Base-by-base conservation (phyloP, 2,113 vertebrate species). In the Plestiodon gilberti region DNA sequence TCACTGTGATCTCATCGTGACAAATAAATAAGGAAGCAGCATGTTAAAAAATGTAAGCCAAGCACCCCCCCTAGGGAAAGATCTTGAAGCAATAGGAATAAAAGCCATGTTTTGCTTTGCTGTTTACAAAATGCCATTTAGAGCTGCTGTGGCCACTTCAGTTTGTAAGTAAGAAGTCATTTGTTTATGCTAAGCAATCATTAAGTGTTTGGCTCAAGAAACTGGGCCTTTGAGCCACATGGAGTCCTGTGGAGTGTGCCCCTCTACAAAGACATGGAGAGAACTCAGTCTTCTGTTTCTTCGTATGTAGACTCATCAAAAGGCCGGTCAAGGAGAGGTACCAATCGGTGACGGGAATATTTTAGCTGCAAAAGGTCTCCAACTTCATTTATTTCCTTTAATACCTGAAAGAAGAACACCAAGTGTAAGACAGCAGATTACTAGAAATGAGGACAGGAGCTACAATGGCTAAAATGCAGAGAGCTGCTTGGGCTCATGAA, bases 291-390 rank as follows among this genome's bases (percentile, higher is more conserved):
- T 95, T 98, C 97, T 33, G 96, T 97, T 90, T 98, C 98, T 94
- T 98, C 98, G 6, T 98, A 97, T 0, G 97, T 97, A n/a, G 97
- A 98, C 94, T 99, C 98, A 0, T 98, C 98, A 61, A 98, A 97
- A 1, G 96, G 97, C 92, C 97, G 97, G 84, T 97, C 97, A 85
- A 98, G 93, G 4, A 98, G 96, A 57, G 97, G 97, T 33, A 97
- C 95, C 71, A 96, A 91, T 90, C 95, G 96, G 69, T 94, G 97
- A 85, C 98, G 97, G 40, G 99, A 99, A 92, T 99, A 99, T 92
- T 99, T 99, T 88, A 99, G 90, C 84, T 98, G 98, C 86, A 99
- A 95, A 35, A 99, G 96, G 84, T 99, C 98, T 40, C 98, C 99
- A 74, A 99, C 98, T 95, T 99, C 98, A 85, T 95, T 94, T 91